Evolutionary conservation across 2,888 invertebrate genomes (phyloP).

Genomic region (Lycophotia porphyrea): DNA sequence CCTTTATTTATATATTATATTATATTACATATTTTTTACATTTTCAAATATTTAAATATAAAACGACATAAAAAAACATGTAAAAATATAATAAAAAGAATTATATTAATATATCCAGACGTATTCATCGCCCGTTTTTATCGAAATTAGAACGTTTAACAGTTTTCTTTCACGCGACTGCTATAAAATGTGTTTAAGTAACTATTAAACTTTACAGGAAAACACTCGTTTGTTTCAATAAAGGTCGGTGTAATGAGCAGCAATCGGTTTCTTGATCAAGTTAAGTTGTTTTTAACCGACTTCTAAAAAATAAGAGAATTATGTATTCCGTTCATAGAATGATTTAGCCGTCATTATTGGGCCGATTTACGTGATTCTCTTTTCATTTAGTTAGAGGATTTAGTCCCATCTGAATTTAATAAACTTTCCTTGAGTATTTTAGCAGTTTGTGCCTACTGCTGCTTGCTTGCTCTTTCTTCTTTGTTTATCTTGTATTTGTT

Average conservation of each 20-base stretch:
- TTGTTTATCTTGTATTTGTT: too few species aligned
- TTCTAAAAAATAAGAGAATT: not conserved
- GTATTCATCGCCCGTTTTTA: not conserved
- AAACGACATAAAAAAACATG: too few species aligned
- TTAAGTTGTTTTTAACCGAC: not conserved
- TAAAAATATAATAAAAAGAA: too few species aligned
- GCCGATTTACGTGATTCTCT: not conserved
- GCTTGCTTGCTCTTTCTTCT: too few species aligned
- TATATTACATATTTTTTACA: too few species aligned
- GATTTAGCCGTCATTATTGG: not conserved
- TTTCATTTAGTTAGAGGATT: not conserved
- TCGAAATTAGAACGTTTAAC: not conserved
- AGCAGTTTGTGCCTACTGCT: too few species aligned
- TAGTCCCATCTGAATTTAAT: not conserved
- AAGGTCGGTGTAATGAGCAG: not conserved
- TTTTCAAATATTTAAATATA: too few species aligned
- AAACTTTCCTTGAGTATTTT: not conserved
- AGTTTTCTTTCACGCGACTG: constrained; percentile 7
- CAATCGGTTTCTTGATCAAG: not conserved
- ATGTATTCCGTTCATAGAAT: not conserved
- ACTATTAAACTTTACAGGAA: not conserved
- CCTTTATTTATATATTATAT: too few species aligned
- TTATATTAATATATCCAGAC: not conserved
- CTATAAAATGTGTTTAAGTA: not conserved
- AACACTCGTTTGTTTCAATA: constrained; percentile 1